A percentile compares a stretch with the other conserved stretches of the same genome.
These are phyloP conservation scores for Halyomorpha halys DNA, from an alignment of 1,140 invertebrate genomes.

Conservation along the genomic window DNA sequence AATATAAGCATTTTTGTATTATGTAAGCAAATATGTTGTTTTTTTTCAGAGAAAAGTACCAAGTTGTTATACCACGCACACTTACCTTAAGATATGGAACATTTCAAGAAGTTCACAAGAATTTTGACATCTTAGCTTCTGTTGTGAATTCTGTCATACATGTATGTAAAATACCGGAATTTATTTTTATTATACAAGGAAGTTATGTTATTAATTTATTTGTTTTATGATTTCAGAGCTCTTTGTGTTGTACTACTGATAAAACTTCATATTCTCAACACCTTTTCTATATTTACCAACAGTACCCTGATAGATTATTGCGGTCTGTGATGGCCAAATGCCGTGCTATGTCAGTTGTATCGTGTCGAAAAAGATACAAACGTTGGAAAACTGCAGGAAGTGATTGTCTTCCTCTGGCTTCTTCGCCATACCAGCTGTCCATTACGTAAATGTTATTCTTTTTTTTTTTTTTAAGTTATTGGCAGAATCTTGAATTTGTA, in stretches of 20 bases:
- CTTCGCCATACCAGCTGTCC: constrained; percentile 44
- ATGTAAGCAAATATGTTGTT: no score
- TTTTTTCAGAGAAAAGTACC: constrained; percentile 26
- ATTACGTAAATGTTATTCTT: constrained; percentile 30
- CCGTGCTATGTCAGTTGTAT: constrained; percentile 45
- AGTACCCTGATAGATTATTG: constrained; percentile 52
- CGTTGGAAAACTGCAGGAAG: constrained; percentile 13
- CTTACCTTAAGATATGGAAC: constrained; percentile 7
- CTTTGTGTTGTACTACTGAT: constrained; percentile 49
- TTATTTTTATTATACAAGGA: constrained; percentile 11
- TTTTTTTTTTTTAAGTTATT: no score
- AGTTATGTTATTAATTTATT: background rate
- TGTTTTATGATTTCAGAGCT: constrained; percentile 40
- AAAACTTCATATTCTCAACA: constrained; percentile 51
- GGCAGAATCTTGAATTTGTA: no score
- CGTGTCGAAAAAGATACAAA: constrained; percentile 38
- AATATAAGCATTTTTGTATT: no score
- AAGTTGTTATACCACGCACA: constrained; percentile 25
- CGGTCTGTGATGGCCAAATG: constrained; percentile 47
- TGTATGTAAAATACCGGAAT: constrained; percentile 25
- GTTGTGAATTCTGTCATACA: constrained; percentile 35
- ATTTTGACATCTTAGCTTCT: constrained; percentile 34
- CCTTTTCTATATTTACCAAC: constrained; percentile 58
- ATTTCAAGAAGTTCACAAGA: constrained; percentile 33
- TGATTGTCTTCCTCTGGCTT: constrained; percentile 39